Conservation (phyloP, 2,113 vertebrate species). For the Circaetus gallicus region DNA sequence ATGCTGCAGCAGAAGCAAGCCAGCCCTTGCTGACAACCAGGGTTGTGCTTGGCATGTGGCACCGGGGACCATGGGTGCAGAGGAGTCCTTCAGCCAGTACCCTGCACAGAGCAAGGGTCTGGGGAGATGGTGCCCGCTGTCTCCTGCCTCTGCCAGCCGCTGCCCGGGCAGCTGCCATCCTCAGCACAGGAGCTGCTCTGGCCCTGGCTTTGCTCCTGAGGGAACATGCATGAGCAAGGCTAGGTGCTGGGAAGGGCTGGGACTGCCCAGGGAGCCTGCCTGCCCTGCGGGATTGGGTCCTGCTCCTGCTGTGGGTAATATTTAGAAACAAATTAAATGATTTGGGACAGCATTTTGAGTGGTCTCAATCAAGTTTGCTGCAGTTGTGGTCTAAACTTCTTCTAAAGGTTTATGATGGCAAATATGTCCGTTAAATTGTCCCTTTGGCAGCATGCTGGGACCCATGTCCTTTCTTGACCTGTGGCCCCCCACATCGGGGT, state of each 20-base stretch:
- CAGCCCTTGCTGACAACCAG: background rate
- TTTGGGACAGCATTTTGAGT: background rate
- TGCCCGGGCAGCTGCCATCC: background rate
- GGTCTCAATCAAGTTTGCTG: background rate
- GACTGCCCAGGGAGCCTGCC: background rate
- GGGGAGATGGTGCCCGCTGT: rapidly evolving
- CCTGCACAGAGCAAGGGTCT: background rate
- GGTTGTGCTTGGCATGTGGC: background rate
- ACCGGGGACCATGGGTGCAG: rapidly evolving
- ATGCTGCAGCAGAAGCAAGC: background rate
- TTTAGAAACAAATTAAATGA: background rate
- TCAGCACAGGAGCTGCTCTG: rapidly evolving
- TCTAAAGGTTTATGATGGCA: background rate
- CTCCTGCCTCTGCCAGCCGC: background rate
- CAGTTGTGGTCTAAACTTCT: background rate
- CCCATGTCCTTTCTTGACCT: background rate
- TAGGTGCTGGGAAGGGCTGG: background rate
- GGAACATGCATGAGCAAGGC: background rate
- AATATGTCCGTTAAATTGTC: background rate
- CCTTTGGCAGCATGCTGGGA: background rate
- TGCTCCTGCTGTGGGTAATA: background rate
- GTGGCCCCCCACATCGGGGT: rapidly evolving
- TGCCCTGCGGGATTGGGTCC: background rate
- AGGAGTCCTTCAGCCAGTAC: background rate
- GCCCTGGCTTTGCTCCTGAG: background rate